Evolutionary conservation across 2,888 invertebrate species (phyloP), one percentile per base, ranked within the genome.

Genomic region (Stenurella melanura): DNA sequence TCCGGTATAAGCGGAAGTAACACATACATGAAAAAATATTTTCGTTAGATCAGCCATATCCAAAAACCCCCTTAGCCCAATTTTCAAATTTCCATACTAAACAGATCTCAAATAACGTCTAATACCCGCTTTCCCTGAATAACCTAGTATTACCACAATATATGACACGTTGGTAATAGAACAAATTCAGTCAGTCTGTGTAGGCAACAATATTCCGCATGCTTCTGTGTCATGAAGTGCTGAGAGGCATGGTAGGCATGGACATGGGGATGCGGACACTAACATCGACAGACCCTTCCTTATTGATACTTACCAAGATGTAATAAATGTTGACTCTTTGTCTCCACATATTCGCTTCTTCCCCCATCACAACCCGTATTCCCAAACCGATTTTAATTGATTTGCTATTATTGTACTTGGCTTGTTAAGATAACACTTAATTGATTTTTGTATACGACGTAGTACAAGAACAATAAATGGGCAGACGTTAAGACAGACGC

Each of bases 301-400:
- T 75, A 80, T 80, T 80, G 80, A 80, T 80, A 77, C 77, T 77
- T 75, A 75, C 72, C 73, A 68, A 77, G 76, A 78, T 74, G 74
- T 77, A 80, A 80, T 80, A 80, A 80, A 80, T 80, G 80, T 80
- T 78, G 76, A 78, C 78, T 80, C 78, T 78, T 80, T 78, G 80
- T 80, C 78, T 74, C 75, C 76, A 69, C 75, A 78, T 76, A 75
- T 80, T 73, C 76, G 63, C 58, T 9, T 34, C 50, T 15, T 67
- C 50, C 56, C 21, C 50, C 18, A 61, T 38, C 30, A 63, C 60
- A 18, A 42, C 63, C 75, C 73, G 60, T 68, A 67, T 75, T 70
- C 78, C 74, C 78, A 73, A 75, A 73, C 71, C 70, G 68, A 71
- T 56, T 74, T 78, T 80, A 80, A 80, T 78, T 80, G 78, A 80